phyloP scores from a whole-genome alignment of 2,888 invertebrate species.

The Coelogynopora nodosa region DNA sequence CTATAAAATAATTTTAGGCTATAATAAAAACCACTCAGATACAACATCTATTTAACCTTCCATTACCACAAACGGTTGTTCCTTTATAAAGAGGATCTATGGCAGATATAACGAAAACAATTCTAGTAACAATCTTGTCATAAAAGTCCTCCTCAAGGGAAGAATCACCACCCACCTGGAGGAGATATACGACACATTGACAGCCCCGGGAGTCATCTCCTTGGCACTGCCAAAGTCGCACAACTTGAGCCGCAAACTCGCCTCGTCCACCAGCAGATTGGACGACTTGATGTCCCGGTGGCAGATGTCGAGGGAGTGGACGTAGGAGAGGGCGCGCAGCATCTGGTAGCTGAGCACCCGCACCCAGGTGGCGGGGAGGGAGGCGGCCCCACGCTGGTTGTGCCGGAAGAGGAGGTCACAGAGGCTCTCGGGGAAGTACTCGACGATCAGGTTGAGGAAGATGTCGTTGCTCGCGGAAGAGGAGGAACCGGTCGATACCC shows the following conservation, averaged over 20 bases:
- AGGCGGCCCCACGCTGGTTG: neutral
- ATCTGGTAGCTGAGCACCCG: conserved; percentile 44
- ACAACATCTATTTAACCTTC: no score
- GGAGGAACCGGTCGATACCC: no score
- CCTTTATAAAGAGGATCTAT: no score
- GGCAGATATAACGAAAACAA: no score
- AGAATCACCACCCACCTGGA: conserved; percentile 30
- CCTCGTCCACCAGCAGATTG: conserved; percentile 42
- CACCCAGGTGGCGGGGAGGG: neutral
- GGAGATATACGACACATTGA: conserved; percentile 42
- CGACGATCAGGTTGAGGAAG: conserved; percentile 42
- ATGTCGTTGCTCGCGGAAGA: neutral
- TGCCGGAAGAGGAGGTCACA: conserved; percentile 40
- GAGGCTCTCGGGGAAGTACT: conserved; percentile 44
- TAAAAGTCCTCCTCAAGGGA: no score
- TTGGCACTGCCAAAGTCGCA: conserved; percentile 46
- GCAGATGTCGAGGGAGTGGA: conserved; percentile 43
- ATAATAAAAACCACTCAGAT: no score
- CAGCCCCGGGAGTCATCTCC: conserved; percentile 37
- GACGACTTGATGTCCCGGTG: conserved; percentile 45
- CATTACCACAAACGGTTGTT: no score
- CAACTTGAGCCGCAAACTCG: conserved; percentile 25
- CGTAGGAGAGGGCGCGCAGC: conserved; percentile 38
- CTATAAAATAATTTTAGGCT: no score
- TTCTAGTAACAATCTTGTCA: no score